Base-by-base conservation (phyloP, 92 coral and sea anemone genomes). In the Paragorgia papillata region DNA sequence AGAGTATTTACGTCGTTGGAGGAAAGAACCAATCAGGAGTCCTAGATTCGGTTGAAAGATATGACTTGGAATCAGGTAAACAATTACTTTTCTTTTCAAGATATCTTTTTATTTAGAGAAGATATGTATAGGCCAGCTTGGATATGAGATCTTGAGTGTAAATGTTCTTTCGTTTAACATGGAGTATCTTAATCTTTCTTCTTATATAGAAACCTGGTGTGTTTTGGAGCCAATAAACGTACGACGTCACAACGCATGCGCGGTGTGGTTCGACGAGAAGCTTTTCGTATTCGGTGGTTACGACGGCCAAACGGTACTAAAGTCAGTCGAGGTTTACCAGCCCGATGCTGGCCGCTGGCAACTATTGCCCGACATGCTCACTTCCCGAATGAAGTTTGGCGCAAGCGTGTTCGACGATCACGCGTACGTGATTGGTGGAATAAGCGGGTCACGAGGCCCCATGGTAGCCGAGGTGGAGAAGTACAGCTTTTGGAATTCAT, bases 211-310 rank as follows among this genome's bases (percentile, higher is more conserved):
- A 62, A 64, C 74, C 55, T 93, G 97, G 97, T 69, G 59, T 39
- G 44, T 35, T 34, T 75, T 86, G 43, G 53, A 87, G 35, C 81
- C 97, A 26, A 91, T 86, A 92, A 80, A 62, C 74, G 84, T 77
- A 65, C 79, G 62, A 33, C 83, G 97, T 24, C 69, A 82, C 24
- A 69, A 85, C 60, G 91, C 94, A 0, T 85, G 87, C 19, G 91
- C 94, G 8, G 89, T 86, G 39, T 68, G 78, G 19, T 66, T 78
- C 59, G 82, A 84, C 46, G 79, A 79, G 24, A 89, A 88, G 58
- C 73, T 93, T 79, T 88, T 69, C 69, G 84, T 88, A 65, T 73
- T 88, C 60, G 97, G 97, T 17, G 97, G 97, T 31, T 86, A 81
- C 71, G 87, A 93, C 59, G 97, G 97, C 7, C 46, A 56, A 15